Evolutionary conservation across 2,797 vertebrate genomes (phyloP).

Genomic region (Antennarius maculatus): DNA sequence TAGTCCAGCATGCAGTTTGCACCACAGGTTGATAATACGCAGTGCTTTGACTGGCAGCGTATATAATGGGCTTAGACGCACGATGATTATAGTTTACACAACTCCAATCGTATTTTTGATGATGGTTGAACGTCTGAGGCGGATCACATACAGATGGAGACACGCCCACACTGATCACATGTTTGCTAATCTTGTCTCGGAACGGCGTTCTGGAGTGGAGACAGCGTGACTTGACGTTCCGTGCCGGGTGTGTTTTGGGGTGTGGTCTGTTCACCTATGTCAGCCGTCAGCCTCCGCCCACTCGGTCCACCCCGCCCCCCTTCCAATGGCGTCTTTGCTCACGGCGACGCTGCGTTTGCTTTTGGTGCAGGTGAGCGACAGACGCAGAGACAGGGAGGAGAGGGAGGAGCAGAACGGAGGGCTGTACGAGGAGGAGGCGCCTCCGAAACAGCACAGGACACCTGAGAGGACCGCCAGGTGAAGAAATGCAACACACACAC

Average conservation of each 20-base stretch:
- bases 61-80: constrained; percentile 10
- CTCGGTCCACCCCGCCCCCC: not conserved
- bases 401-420: constrained; percentile 84
- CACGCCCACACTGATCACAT: constrained; percentile 46
- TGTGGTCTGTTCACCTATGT: constrained; percentile 23
- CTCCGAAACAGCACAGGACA: constrained; percentile 89
- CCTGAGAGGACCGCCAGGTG: constrained; percentile 92
- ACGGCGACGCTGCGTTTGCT: constrained; percentile 15
- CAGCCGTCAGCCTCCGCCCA: not conserved
- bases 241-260: constrained; percentile 46
- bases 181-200: constrained; percentile 49
- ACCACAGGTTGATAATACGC: constrained; percentile 10
- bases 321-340: not conserved
- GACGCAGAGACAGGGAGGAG: constrained; percentile 79
- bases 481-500: constrained; percentile 6
- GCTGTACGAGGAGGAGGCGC: constrained; percentile 82
- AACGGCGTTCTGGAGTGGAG: constrained; percentile 54
- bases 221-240: constrained; percentile 44
- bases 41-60: constrained; percentile 21
- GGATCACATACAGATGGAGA: constrained; percentile 25
- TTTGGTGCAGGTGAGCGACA: constrained; percentile 83
- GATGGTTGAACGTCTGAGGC: not conserved
- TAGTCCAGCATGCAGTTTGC: too few species aligned
- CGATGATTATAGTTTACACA: constrained; percentile 16
- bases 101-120: constrained; percentile 26